A percentile compares a stretch with the other conserved stretches of the same genome.
phyloP scores from a whole-genome alignment of 2,113 vertebrate genomes.

The Urocitellus parryii region DNA sequence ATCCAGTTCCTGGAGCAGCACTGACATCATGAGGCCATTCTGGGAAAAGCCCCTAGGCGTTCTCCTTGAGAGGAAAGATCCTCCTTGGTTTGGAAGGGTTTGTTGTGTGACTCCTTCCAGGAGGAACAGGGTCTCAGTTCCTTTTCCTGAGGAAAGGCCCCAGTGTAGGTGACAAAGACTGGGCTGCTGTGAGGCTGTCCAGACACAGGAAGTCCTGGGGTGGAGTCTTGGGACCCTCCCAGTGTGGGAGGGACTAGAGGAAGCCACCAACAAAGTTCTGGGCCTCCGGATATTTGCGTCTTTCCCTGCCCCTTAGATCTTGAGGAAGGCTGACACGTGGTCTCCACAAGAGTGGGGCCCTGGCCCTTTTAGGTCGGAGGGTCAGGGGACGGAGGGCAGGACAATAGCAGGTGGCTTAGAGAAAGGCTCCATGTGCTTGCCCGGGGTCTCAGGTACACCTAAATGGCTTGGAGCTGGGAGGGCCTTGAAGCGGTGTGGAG shows the following conservation, averaged over 20 bases:
- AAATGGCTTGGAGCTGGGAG: neutral
- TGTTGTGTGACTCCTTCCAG: neutral
- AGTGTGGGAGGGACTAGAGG: conserved; percentile 57
- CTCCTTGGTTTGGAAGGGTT: neutral
- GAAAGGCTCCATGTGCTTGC: neutral
- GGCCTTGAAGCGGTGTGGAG: neutral
- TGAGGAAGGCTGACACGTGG: neutral
- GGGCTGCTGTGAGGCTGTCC: neutral
- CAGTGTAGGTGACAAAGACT: neutral
- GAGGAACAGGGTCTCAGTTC: neutral
- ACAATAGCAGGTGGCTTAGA: neutral
- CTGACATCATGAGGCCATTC: conserved; percentile 55
- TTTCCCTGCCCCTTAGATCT: neutral
- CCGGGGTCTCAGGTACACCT: neutral
- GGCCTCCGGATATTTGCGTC: neutral
- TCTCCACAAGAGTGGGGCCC: neutral
- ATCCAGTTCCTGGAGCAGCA: conserved; percentile 3
- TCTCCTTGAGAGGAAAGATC: neutral
- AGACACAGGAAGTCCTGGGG: conserved; percentile 37
- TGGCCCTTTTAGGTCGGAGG: neutral
- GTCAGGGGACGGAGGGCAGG: neutral
- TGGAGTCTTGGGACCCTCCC: neutral
- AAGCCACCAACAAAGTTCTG: neutral
- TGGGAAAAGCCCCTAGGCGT: neutral
- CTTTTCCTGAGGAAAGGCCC: neutral